Base-by-base conservation (phyloP, 2,113 vertebrate species). In the Lontra canadensis region DNA sequence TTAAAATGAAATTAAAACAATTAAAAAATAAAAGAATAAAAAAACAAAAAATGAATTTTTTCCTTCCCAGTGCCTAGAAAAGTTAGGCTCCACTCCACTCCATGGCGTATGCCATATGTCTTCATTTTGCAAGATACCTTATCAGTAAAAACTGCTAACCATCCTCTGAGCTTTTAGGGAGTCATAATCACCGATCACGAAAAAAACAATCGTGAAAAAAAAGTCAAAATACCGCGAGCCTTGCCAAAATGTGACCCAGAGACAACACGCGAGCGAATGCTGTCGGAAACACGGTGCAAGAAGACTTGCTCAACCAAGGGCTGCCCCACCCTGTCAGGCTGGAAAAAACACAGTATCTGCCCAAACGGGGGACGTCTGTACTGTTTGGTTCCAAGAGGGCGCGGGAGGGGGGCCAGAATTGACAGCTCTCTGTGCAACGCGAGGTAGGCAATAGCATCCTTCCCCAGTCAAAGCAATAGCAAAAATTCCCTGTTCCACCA, bases 331-430 rank as follows among this genome's bases (percentile, higher is more conserved):
- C 29, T 2, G 0, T 12, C 76, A 5, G 10, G 13, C 29, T 34
- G 76, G 47, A n/a, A 52, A 79, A 79, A 79, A 34, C 47, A 52
- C 76, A 21, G 76, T 6, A n/a, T 52, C 29, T 12, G 47, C 29
- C 1, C 0, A n/a, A 52, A 3, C 17, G 7, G 18, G 4, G 44
- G 2, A 3, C 1, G 9, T 9, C 17, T 11, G 4, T 5, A 6
- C 39, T 2, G 1, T 25, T 26, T 29, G 29, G 7, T 31, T 90
- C 31, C 34, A 1, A 55, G 57, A 31, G 4, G 15, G 15, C 1
- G 31, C 29, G 39, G 86, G 6, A 0, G 11, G 26, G n/a, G 39
- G 80, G 7, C 59, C 74, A 52, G 76, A 76, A 36, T 21, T 23
- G 23, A 18, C 52, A 73, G 59, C 42, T 55, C 10, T 25, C 71